Conservation (phyloP, 2,797 vertebrate genomes). For the Anabas testudineus region DNA sequence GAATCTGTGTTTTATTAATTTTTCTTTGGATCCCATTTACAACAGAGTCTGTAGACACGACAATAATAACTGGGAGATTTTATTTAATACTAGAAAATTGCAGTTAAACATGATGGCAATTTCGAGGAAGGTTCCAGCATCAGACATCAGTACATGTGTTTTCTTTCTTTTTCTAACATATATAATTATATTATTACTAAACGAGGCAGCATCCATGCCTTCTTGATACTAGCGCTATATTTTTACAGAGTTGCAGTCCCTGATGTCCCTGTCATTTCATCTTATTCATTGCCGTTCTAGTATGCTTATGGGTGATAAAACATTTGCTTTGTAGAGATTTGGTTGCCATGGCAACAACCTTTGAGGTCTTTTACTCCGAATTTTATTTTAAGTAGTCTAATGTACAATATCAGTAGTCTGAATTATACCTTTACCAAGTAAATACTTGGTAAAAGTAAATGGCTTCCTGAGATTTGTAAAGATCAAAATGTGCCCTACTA, state of each 20-base stretch:
- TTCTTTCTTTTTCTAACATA: not conserved
- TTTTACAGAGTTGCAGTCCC: not conserved
- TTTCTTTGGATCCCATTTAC: not conserved
- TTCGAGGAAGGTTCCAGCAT: not conserved
- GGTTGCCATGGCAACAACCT: slow-evolving; percentile 57
- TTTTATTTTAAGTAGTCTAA: slow-evolving; percentile 40
- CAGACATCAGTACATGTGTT: not conserved
- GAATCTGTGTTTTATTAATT: not conserved
- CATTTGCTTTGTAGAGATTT: slow-evolving; percentile 27
- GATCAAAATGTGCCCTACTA: slow-evolving; percentile 10
- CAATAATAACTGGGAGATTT: not conserved
- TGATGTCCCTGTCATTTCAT: slow-evolving; percentile 5
- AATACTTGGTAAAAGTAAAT: slow-evolving; percentile 13
- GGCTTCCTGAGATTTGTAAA: slow-evolving; percentile 6
- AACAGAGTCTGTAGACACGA: slow-evolving; percentile 2
- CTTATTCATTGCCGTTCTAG: slow-evolving; percentile 5
- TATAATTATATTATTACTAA: not conserved
- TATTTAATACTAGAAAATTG: not conserved
- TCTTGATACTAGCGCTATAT: not conserved
- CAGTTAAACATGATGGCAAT: not conserved
- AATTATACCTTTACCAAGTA: slow-evolving; percentile 7
- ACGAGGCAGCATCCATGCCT: not conserved
- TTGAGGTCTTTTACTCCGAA: slow-evolving; percentile 12
- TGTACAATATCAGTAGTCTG: slow-evolving; percentile 20
- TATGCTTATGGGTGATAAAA: slow-evolving; percentile 1